Conservation (phyloP, 2,113 vertebrate genomes). For the Copsychus sechellarum region DNA sequence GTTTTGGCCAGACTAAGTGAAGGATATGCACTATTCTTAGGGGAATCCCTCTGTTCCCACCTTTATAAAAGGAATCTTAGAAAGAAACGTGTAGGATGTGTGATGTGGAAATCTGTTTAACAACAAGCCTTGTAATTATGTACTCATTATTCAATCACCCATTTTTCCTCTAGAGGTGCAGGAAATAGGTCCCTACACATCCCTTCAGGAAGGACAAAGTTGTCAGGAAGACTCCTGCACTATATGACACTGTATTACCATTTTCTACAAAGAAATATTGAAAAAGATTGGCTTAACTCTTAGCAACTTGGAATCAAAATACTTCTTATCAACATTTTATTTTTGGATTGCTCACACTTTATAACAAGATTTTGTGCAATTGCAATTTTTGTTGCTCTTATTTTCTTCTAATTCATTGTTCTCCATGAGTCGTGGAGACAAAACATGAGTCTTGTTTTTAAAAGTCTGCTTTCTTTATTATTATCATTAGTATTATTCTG, state of each 20-base stretch:
- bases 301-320: background rate
- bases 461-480: rapidly evolving
- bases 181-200: background rate
- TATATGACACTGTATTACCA: background rate
- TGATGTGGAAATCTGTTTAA: background rate
- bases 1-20: background rate
- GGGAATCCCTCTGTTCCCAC: background rate
- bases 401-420: background rate
- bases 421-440: background rate
- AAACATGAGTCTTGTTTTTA: background rate
- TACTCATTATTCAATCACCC: background rate
- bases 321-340: background rate
- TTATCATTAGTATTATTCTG: background rate
- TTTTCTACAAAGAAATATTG: background rate
- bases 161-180: background rate
- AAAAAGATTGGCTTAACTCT: background rate
- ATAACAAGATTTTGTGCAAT: background rate
- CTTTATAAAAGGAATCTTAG: background rate
- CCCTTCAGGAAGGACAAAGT: background rate
- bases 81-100: background rate
- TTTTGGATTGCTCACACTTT: background rate
- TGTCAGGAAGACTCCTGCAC: background rate
- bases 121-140: background rate
- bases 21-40: background rate
- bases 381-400: background rate